Conservation (phyloP, 2,888 invertebrate species). For the Ectemnius continuus region DNA sequence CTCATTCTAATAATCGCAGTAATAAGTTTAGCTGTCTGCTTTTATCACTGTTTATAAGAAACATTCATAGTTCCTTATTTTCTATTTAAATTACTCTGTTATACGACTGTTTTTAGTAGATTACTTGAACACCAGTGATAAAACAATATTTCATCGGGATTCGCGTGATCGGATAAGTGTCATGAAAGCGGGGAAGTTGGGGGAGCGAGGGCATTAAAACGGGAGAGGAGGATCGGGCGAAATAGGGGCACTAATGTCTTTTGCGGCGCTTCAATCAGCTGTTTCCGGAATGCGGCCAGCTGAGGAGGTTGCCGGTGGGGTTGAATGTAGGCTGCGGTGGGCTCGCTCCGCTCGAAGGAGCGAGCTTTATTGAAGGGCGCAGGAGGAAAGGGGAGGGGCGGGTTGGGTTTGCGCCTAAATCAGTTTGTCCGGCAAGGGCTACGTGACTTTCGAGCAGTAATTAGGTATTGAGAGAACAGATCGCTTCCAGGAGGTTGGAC, state of each 20-base stretch:
- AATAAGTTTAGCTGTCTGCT: too few species aligned
- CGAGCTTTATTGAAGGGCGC: constrained; percentile 45
- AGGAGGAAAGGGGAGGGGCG: too few species aligned
- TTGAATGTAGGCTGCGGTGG: constrained; percentile 23
- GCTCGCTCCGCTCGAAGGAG: neutral
- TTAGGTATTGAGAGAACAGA: constrained; percentile 56
- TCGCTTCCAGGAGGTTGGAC: constrained; percentile 48
- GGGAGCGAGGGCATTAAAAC: constrained; percentile 9
- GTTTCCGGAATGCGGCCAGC: constrained; percentile 55
- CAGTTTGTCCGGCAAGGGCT: constrained; percentile 42
- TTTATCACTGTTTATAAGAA: too few species aligned
- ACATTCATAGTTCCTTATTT: too few species aligned
- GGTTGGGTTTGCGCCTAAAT: constrained; percentile 47
- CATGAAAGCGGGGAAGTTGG: neutral
- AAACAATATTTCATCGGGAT: too few species aligned
- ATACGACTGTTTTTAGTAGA: too few species aligned
- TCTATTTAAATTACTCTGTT: too few species aligned
- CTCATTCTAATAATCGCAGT: too few species aligned
- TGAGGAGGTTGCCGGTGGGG: constrained; percentile 18
- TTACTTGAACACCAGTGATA: too few species aligned
- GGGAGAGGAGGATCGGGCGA: constrained; percentile 30
- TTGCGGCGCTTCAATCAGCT: constrained; percentile 44
- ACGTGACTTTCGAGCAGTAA: constrained; percentile 55
- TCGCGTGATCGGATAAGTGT: too few species aligned
- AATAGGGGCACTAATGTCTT: constrained; percentile 19